These are phyloP conservation scores for Platygyra sinensis DNA, from an alignment of 64 coral and sea anemone species.

Conservation along the genomic window DNA sequence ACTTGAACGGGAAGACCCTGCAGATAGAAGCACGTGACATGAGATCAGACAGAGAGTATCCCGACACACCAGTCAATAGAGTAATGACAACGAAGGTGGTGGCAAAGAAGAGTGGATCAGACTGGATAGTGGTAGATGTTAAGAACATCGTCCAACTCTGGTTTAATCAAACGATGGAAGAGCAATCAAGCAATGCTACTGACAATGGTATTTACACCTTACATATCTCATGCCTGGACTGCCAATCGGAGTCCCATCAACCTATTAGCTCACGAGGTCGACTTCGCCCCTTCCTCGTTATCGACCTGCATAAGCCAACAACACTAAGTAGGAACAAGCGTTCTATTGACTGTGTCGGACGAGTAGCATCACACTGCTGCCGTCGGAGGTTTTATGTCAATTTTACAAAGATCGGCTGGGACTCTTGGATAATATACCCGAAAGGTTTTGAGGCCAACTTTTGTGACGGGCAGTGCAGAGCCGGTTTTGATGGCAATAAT, in stretches of 20 bases:
- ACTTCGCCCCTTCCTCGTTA: constrained; percentile 25
- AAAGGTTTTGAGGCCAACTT: constrained; percentile 8
- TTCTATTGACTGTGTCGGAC: not conserved
- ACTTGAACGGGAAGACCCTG: not conserved
- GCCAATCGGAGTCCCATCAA: not conserved
- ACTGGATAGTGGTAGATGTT: constrained; percentile 7
- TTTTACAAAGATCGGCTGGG: constrained; percentile 36
- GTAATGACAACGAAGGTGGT: not conserved
- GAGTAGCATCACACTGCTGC: not conserved
- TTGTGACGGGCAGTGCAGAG: not conserved
- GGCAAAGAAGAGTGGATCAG: constrained; percentile 6
- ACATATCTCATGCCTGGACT: constrained; percentile 15
- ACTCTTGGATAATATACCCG: constrained; percentile 15
- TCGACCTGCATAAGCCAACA: constrained; percentile 19
- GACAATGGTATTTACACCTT: not conserved
- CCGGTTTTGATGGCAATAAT: not conserved
- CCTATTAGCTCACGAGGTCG: constrained; percentile 15
- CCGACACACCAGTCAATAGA: not conserved
- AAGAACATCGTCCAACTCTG: constrained; percentile 19
- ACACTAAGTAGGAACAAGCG: not conserved
- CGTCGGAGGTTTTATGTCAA: not conserved
- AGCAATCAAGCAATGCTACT: not conserved
- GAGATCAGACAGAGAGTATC: not conserved
- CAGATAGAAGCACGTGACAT: not conserved
- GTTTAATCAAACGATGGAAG: not conserved